Conservation (phyloP, 1,140 invertebrate species). For the Aphelinus atriplicis region DNA sequence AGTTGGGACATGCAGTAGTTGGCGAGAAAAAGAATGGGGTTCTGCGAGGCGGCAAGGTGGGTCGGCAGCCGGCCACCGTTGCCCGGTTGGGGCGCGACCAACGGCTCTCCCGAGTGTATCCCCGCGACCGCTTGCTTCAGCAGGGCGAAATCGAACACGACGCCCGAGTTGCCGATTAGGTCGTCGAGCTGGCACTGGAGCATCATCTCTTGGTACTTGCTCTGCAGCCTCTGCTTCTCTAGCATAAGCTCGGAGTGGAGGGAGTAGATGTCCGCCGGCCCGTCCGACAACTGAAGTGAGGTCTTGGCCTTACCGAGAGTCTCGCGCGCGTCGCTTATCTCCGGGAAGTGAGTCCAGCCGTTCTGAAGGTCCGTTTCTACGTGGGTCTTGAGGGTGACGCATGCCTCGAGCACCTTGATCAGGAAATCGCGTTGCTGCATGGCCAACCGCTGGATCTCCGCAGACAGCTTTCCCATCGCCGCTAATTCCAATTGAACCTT, state of each 20-base stretch:
- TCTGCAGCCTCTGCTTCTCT: constrained; percentile 73
- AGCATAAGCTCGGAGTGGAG: constrained; percentile 68
- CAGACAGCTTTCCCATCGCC: constrained; percentile 68
- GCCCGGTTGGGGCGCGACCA: constrained; percentile 57
- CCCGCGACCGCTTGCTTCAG: constrained; percentile 73
- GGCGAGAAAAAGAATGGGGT: constrained; percentile 76
- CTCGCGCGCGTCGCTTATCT: constrained; percentile 73
- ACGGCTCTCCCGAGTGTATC: constrained; percentile 68
- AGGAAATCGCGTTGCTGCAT: constrained; percentile 76
- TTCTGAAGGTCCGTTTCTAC: constrained; percentile 77
- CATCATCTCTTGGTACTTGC: constrained; percentile 77
- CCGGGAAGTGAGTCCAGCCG: constrained; percentile 71
- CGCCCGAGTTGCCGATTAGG: constrained; percentile 72
- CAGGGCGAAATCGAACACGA: constrained; percentile 73
- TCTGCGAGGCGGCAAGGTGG: constrained; percentile 62
- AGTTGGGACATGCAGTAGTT: constrained; percentile 79
- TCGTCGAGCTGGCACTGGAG: constrained; percentile 78
- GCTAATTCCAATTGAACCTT: constrained; percentile 67
- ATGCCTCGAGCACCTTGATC: constrained; percentile 77
- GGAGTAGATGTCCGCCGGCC: constrained; percentile 68
- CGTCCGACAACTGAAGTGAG: constrained; percentile 69
- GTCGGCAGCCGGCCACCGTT: constrained; percentile 62
- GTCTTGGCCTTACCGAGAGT: constrained; percentile 71
- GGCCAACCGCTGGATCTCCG: constrained; percentile 73
- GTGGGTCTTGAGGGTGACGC: constrained; percentile 77